Evolutionary conservation across 2,888 invertebrate genomes (phyloP).

Genomic region (Chloromyia formosa): DNA sequence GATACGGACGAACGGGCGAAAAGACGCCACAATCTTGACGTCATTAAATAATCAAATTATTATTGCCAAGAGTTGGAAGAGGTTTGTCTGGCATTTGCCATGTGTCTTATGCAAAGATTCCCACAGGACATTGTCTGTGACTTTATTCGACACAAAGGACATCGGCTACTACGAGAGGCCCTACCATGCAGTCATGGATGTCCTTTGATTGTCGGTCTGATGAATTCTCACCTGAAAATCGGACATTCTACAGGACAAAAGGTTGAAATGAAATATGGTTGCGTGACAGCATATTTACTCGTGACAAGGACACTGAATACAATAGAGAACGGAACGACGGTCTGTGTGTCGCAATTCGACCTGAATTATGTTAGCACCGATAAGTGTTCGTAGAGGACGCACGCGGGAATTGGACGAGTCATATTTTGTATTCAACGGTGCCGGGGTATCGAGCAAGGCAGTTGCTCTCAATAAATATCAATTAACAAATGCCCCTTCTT

Average conservation of each 20-base stretch:
- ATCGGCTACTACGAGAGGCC: neutral
- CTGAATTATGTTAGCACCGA: constrained; percentile 8
- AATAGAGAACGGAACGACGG: neutral
- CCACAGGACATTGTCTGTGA: neutral
- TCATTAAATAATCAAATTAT: constrained; percentile 14
- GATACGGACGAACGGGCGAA: neutral
- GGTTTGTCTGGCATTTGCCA: neutral
- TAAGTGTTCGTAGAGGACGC: neutral
- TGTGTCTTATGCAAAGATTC: neutral
- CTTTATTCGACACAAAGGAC: constrained; percentile 6
- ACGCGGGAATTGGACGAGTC: neutral
- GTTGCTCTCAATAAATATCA: neutral
- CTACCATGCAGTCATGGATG: neutral
- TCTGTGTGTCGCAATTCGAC: constrained; percentile 12
- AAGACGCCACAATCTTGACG: constrained; percentile 5
- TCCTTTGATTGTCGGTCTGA: constrained; percentile 28
- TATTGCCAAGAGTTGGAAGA: constrained; percentile 7
- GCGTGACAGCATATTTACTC: constrained; percentile 33
- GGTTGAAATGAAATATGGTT: constrained; percentile 26
- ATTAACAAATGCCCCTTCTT: neutral
- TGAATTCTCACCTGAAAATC: constrained; percentile 36
- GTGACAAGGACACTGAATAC: constrained; percentile 23
- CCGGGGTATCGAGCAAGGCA: neutral
- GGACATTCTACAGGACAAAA: constrained; percentile 12
- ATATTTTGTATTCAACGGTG: neutral